A percentile compares a stretch with the other conserved stretches of the same genome.
These are phyloP conservation scores for Falco naumanni DNA, from an alignment of 2,797 vertebrate genomes.

Conservation along the genomic window DNA sequence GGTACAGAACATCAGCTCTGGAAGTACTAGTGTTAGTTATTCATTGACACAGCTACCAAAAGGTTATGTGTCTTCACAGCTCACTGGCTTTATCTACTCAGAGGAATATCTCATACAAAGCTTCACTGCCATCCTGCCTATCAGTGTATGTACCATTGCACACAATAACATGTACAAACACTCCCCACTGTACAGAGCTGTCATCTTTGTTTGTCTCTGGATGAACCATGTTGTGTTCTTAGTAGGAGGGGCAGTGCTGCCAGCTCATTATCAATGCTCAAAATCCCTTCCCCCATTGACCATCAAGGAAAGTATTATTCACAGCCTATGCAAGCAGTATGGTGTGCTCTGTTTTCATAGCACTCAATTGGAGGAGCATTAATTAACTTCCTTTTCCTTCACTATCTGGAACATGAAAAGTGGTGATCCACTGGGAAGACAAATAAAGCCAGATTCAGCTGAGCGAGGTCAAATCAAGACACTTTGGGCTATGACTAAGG, in stretches of 20 bases:
- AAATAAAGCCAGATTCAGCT: background rate
- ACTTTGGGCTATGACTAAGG: background rate
- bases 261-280: background rate
- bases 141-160: background rate
- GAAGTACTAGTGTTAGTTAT: background rate
- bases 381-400: constrained; percentile 15
- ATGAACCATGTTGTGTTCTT: background rate
- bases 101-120: background rate
- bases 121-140: background rate
- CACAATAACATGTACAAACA: background rate
- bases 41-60: background rate
- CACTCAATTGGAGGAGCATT: background rate
- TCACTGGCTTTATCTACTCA: constrained; percentile 6
- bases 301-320: background rate
- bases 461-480: background rate
- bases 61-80: constrained; percentile 3
- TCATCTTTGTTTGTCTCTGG: background rate
- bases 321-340: background rate
- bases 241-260: background rate
- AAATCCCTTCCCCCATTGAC: background rate
- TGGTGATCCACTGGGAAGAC: background rate
- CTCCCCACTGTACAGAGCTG: background rate
- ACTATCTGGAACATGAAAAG: background rate
- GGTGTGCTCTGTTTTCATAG: background rate
- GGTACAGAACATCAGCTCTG: background rate